These are phyloP conservation scores for Agapornis roseicollis DNA, from an alignment of 2,113 vertebrate species.

Conservation along the genomic window DNA sequence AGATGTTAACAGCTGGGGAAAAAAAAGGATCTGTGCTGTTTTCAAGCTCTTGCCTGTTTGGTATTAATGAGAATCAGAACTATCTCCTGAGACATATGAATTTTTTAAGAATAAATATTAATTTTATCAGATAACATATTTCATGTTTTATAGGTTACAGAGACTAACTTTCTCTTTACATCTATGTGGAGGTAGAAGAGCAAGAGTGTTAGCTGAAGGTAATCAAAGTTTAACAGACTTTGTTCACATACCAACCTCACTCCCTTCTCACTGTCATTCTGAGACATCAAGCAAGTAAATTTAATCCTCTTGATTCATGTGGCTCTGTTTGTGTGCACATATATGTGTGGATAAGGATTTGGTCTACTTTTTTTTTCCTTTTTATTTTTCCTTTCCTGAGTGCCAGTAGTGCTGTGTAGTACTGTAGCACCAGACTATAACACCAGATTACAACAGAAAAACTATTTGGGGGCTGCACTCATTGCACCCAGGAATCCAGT, in stretches of 20 bases:
- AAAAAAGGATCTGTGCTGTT: not conserved
- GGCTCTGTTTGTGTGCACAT: not conserved
- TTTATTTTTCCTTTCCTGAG: not conserved
- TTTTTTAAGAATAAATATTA: constrained; percentile 1
- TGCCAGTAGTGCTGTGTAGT: not conserved
- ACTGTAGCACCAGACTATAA: not conserved
- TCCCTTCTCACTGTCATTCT: not conserved
- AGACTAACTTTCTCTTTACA: not conserved
- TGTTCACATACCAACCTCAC: not conserved
- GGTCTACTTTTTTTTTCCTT: not conserved
- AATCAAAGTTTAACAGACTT: not conserved
- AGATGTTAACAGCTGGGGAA: not conserved
- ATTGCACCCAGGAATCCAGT: not conserved
- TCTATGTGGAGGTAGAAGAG: not conserved
- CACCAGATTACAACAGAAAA: not conserved
- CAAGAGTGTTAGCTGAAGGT: not conserved
- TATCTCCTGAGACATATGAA: not conserved
- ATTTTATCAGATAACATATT: not conserved
- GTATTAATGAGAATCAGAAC: not conserved
- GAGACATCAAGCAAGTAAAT: not conserved
- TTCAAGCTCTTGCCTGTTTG: not conserved
- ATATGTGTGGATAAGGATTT: not conserved
- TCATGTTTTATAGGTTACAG: not conserved
- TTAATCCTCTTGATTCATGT: not conserved
- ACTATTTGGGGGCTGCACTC: not conserved